A percentile compares a stretch with the other conserved stretches of the same genome.
Conservation (phyloP, 92 coral and sea anemone genomes). For the Zoanthus sociatus region DNA sequence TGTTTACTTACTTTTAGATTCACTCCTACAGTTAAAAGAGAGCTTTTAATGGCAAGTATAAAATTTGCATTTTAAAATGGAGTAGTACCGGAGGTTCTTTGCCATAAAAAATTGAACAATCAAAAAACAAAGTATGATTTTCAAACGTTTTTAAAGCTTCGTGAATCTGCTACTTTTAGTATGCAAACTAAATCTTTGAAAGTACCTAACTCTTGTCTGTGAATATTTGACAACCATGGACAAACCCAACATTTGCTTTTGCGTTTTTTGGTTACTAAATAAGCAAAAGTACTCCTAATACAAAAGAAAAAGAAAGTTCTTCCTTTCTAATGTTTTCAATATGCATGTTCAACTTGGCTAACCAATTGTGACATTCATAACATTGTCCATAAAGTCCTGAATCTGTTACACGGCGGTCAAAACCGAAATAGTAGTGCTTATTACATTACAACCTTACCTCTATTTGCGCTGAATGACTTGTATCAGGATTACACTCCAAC, state of each 20-base stretch:
- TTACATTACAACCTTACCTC: conserved; percentile 54
- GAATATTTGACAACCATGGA: background rate
- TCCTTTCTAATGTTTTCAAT: background rate
- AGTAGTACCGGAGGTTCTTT: no score
- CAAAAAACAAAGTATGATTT: no score
- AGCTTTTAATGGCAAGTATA: no score
- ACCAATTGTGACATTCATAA: background rate
- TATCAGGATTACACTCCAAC: background rate
- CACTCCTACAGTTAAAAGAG: no score
- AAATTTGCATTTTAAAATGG: no score
- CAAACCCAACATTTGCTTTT: background rate
- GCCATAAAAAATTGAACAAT: no score
- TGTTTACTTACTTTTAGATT: no score
- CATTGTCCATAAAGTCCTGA: background rate
- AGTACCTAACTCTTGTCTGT: background rate
- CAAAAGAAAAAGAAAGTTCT: background rate
- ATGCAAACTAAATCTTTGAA: background rate
- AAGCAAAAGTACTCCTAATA: background rate
- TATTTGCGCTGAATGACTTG: conserved; percentile 51
- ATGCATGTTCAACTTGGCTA: background rate
- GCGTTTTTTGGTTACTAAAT: background rate
- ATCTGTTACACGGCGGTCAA: no score
- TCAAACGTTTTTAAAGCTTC: background rate
- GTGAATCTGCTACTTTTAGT: background rate
- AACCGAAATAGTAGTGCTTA: background rate